A percentile compares a stretch with the other conserved stretches of the same genome.
Evolutionary conservation across 2,797 vertebrate species (phyloP).

Genomic region (Muscicapa comitata): DNA sequence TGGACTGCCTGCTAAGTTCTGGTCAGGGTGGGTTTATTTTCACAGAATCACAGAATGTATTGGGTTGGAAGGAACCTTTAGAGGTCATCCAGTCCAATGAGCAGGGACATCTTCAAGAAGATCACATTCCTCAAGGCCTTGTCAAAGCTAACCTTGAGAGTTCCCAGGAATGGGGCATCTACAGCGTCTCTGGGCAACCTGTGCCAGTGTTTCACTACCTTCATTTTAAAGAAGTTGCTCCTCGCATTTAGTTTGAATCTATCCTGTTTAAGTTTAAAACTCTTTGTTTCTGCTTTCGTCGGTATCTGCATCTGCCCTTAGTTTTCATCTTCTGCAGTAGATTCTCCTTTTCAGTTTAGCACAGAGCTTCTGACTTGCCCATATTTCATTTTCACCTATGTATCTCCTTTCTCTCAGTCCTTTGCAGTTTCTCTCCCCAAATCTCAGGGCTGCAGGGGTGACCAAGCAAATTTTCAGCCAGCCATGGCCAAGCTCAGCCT

Average conservation of each 20-base stretch:
- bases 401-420: not conserved
- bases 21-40: not conserved
- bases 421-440: not conserved
- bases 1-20: not conserved
- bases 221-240: not conserved
- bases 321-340: not conserved
- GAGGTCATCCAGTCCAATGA: not conserved
- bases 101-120: not conserved
- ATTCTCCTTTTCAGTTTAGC: not conserved
- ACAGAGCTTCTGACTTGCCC: not conserved
- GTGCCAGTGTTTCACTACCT: not conserved
- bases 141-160: rapidly evolving
- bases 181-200: not conserved
- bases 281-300: not conserved
- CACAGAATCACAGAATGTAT: not conserved
- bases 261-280: not conserved
- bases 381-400: not conserved
- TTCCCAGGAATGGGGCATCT: not conserved
- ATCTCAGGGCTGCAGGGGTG: not conserved
- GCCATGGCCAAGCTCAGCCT: rapidly evolving
- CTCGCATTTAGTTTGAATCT: not conserved
- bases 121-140: not conserved
- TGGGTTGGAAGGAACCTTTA: not conserved
- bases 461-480: not conserved
- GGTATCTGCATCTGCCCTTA: not conserved